Evolutionary conservation across 2,797 vertebrate species (phyloP).

Genomic region (Gymnodraco acuticeps): DNA sequence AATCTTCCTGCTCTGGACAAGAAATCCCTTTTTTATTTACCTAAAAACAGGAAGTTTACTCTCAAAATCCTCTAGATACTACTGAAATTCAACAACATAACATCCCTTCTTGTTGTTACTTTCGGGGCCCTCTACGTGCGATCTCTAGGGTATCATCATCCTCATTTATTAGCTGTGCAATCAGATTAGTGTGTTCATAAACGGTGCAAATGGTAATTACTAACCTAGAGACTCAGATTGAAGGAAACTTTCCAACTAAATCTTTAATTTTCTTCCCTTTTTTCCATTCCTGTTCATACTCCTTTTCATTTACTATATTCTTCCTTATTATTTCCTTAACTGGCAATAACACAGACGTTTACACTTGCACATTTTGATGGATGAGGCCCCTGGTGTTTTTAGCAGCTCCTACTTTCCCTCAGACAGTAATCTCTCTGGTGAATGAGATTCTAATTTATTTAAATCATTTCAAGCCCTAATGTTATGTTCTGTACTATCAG

Average conservation of each 20-base stretch:
- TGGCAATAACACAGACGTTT: background rate
- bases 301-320: background rate
- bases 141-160: background rate
- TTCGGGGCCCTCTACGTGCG: background rate
- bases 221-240: background rate
- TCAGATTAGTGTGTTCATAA: background rate
- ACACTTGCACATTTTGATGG: slow-evolving; percentile 10
- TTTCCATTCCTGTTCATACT: background rate
- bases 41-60: slow-evolving; percentile 9
- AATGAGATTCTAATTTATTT: background rate
- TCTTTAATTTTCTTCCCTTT: background rate
- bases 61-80: slow-evolving; percentile 15
- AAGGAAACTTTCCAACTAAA: background rate
- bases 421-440: slow-evolving; percentile 25
- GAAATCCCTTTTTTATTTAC: slow-evolving; percentile 12
- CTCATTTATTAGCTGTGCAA: slow-evolving; percentile 21
- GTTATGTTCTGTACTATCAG: slow-evolving; percentile 19
- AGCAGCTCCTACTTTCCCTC: slow-evolving; percentile 16
- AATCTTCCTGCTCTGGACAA: slow-evolving; percentile 69
- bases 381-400: slow-evolving; percentile 20
- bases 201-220: background rate
- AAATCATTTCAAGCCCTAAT: slow-evolving; percentile 4
- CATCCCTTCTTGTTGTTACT: background rate
- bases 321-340: background rate
- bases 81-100: slow-evolving; percentile 13